Evolutionary conservation across 2,888 invertebrate genomes (phyloP), one percentile per base, ranked within the genome.

Genomic region (Fragum fragum): DNA sequence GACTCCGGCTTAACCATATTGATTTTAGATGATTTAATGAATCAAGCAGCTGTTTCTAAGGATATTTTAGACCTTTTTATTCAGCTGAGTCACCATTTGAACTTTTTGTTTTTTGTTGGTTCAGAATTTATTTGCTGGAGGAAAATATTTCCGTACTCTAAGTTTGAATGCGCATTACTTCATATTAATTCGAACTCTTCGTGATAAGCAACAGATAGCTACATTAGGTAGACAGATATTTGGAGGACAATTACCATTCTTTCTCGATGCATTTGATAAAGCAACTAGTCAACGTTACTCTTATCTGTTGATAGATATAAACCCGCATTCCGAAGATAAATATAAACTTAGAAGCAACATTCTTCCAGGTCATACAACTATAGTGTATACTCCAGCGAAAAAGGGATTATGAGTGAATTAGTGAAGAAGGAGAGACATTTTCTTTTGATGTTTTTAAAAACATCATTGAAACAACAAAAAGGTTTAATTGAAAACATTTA

Each of bases 181-280:
- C 23, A 66, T 66, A 36, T 21, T 66, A 36, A 16, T 36, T 36
- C 36, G 32, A 36, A 11, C 66, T n/a, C 21, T 36, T 32, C 21
- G 36, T n/a, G 39, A 36, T 29, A n/a, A 36, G 36, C 21, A 66
- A 66, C 32, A 32, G 28, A 36, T 21, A 7, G 14, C 18, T 14
- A 32, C 36, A 14, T 23, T 36, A n/a, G 39, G 39, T 18, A 6
- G 32, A 36, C 39, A 36, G 28, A 29, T 36, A 29, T 36, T 21
- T 36, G 32, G 36, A 36, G 36, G 21, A 36, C 21, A 36, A 16
- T n/a, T 66, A 23, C 23, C 55, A 21, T 55, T 55, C 23, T 55
- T 55, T 55, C n/a, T 55, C 21, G 55, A 55, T 55, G 55, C 55
- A 21, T 55, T 55, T 55, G 23, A 55, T 21, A 55, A 55, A 55